Evolutionary conservation across 1,140 invertebrate genomes (phyloP), one percentile per base, ranked within the genome.

Genomic region (Melipona quadrifasciata): DNA sequence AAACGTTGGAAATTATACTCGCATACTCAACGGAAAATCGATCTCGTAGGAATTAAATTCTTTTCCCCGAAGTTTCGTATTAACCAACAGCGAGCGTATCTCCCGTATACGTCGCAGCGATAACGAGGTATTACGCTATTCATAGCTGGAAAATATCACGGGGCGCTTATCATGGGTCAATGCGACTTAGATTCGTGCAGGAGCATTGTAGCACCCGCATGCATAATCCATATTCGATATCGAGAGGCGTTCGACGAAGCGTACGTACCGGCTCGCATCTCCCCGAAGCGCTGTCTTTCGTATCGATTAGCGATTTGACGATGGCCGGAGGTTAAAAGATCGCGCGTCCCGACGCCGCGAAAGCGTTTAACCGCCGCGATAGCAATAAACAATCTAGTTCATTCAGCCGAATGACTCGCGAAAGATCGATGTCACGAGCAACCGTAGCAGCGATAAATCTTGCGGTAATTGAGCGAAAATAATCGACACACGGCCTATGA

Each of bases 171-270:
- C 51, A 0, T 57, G n/a, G 39, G 39, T 65, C 47, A 67, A 58
- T 27, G 17, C 17, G 10, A 64, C 47, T 73, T 74, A 51, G 75
- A 65, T 24, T 39, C 77, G 21, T 53, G 55, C 27, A 47, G 31
- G 47, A 55, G 67, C 47, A 67, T 34, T 71, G 75, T 70, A 80
- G 31, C 16, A 31, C 24, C 34, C 31, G 51, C 58, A n/a, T 51
- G 57, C 78, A 70, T 90, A 90, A 84, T 67, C 86, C 86, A 57
- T 84, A 89, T 90, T 89, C 80, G 87, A 89, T 87, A 90, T 87
- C 86, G 86, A 73, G 70, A 67, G 65, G 73, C 31, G 75, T 89
- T 89, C 58, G 79, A 58, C 61, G 65, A 80, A 89, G 57, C 72
- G 55, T 85, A 71, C 74, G 57, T 79, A 85, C 81, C 39, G 61